These are phyloP conservation scores for Stigmatopora nigra DNA, from an alignment of 2,113 vertebrate species.

Conservation along the genomic window DNA sequence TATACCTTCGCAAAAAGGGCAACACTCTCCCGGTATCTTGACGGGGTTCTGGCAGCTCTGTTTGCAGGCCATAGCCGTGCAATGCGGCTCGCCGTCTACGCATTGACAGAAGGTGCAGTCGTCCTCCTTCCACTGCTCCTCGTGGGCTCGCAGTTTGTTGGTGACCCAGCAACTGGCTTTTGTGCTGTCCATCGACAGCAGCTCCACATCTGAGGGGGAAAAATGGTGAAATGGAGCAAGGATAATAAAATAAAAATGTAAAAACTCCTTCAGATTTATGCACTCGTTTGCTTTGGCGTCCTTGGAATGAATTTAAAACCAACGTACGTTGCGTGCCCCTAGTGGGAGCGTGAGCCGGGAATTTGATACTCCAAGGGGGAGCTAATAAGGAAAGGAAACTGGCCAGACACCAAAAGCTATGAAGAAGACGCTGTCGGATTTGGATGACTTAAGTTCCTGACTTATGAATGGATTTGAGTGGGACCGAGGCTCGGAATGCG, in stretches of 20 bases:
- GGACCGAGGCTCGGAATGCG: slow-evolving; percentile 1
- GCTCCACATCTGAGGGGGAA: slow-evolving; percentile 63
- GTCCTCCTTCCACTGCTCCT: slow-evolving; percentile 78
- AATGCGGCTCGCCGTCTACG: slow-evolving; percentile 71
- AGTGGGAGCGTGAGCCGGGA: slow-evolving; percentile 17
- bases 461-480: slow-evolving; percentile 6
- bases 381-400: slow-evolving; percentile 23
- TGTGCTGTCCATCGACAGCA: slow-evolving; percentile 62
- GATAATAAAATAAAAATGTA: background rate
- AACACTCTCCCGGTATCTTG: slow-evolving; percentile 76
- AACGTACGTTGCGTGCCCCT: slow-evolving; percentile 3
- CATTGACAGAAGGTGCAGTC: slow-evolving; percentile 80
- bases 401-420: slow-evolving; percentile 16
- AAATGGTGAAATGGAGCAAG: too few species aligned
- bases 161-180: slow-evolving; percentile 73
- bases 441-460: slow-evolving; percentile 10
- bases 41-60: slow-evolving; percentile 75
- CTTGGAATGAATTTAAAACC: slow-evolving; percentile 4
- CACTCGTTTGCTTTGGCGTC: slow-evolving; percentile 23
- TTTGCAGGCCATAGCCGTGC: slow-evolving; percentile 78
- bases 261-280: background rate
- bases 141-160: slow-evolving; percentile 67
- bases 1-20: slow-evolving; percentile 76
- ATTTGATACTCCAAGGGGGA: slow-evolving; percentile 24
- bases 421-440: slow-evolving; percentile 15